A percentile compares a stretch with the other conserved stretches of the same genome.
These are phyloP conservation scores for Nephrotoma appendiculata DNA, from an alignment of 2,888 invertebrate genomes.

Conservation along the genomic window DNA sequence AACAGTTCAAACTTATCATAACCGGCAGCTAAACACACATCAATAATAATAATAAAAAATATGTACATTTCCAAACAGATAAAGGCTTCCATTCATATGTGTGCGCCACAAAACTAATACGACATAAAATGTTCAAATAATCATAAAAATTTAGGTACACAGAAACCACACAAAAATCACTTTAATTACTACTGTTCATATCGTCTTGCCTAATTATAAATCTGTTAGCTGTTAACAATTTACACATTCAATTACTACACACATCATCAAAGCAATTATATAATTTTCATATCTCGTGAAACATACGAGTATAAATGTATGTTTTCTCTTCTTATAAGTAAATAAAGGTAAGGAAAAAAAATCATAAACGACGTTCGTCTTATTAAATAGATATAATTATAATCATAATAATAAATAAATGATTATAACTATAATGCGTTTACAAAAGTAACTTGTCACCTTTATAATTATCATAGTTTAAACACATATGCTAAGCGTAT, in stretches of 20 bases:
- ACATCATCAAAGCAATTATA: background rate
- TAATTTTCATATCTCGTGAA: background rate
- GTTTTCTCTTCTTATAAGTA: background rate
- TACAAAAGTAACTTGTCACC: background rate
- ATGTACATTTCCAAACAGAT: background rate
- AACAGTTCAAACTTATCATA: background rate
- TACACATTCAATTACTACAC: background rate
- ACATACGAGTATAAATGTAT: background rate
- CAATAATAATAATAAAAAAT: background rate
- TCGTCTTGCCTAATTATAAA: background rate
- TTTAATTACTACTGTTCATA: background rate
- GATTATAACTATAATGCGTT: background rate
- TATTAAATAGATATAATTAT: background rate
- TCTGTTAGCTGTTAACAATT: background rate
- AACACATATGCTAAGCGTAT: background rate
- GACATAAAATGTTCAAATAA: background rate
- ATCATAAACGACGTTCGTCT: background rate
- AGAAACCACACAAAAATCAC: background rate
- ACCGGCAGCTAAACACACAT: background rate
- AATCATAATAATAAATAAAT: background rate
- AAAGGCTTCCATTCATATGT: background rate
- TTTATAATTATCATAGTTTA: background rate
- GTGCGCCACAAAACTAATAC: background rate
- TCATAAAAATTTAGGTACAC: background rate
- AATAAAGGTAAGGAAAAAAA: background rate